Conservation (phyloP, 2,888 invertebrate genomes). For the Germaria angustata region DNA sequence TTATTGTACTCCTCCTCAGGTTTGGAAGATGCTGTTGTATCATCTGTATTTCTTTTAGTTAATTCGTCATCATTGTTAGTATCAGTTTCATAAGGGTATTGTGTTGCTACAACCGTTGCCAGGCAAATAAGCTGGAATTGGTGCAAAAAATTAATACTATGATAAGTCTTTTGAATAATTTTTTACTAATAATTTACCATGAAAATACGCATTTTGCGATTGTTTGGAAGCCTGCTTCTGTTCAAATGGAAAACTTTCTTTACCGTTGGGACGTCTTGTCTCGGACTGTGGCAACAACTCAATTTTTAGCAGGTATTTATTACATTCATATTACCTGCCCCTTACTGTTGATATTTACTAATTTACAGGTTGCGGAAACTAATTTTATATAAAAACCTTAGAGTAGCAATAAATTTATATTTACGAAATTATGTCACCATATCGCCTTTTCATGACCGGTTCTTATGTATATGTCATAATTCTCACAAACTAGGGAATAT, state of each 20-base stretch:
- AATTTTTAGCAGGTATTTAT: constrained; percentile 63
- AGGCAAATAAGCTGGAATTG: constrained; percentile 74
- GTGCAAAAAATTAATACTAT: neutral
- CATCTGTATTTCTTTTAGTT: constrained; percentile 59
- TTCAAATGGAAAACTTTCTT: neutral
- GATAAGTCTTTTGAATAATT: neutral
- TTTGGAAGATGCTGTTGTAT: constrained; percentile 67
- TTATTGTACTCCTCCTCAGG: constrained; percentile 67
- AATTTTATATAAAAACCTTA: neutral
- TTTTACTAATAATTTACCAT: constrained; percentile 69
- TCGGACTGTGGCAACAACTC: constrained; percentile 32
- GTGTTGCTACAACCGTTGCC: constrained; percentile 62
- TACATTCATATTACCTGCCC: neutral
- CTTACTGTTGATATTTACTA: constrained; percentile 18
- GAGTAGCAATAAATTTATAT: neutral
- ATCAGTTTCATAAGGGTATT: constrained; percentile 59
- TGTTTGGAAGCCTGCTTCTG: constrained; percentile 29
- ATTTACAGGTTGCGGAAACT: neutral
- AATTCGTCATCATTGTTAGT: constrained; percentile 35
- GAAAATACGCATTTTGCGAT: constrained; percentile 72
- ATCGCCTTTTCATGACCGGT: constrained; percentile 14
- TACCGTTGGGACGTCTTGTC: constrained; percentile 16
- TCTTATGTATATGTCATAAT: constrained; percentile 15
- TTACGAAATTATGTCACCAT: constrained; percentile 21
- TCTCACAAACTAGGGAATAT: neutral